Percentiles rank a stretch among this genome's conserved stretches.
Evolutionary conservation across 2,797 vertebrate species (phyloP).

Genomic region (Periophthalmus magnuspinnatus): DNA sequence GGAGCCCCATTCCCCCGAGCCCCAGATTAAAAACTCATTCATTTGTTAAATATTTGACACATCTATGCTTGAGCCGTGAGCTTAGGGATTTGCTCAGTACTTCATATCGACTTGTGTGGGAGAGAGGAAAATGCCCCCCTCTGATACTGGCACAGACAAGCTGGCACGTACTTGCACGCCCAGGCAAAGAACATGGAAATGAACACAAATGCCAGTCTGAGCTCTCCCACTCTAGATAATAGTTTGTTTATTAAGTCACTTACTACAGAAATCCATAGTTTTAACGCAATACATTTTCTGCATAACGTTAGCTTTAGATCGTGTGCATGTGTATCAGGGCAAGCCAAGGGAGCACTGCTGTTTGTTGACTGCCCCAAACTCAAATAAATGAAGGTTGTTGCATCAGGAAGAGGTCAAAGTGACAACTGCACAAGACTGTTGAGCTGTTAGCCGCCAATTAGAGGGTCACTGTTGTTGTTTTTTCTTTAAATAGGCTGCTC

Average conservation of each 20-base stretch:
- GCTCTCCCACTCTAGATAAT: constrained; percentile 24
- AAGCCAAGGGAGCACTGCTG: background rate
- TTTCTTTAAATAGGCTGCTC: background rate
- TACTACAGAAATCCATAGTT: constrained; percentile 16
- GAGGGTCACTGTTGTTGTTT: background rate
- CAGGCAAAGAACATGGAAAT: constrained; percentile 50
- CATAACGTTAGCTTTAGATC: background rate
- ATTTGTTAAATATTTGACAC: constrained; percentile 84
- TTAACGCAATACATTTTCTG: background rate
- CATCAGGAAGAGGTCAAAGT: background rate
- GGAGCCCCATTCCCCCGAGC: constrained; percentile 76
- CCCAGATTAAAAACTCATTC: constrained; percentile 82
- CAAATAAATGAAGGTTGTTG: background rate
- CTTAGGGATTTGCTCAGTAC: constrained; percentile 70
- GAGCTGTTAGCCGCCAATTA: background rate
- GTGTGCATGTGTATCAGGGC: no score
- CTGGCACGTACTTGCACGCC: constrained; percentile 65
- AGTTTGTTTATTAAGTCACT: constrained; percentile 43
- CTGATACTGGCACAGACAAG: constrained; percentile 68
- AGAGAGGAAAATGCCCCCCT: constrained; percentile 69
- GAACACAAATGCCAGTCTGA: constrained; percentile 41
- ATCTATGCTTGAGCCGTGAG: constrained; percentile 75
- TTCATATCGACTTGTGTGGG: constrained; percentile 77
- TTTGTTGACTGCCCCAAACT: background rate
- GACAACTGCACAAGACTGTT: background rate